Evolutionary conservation across 2,888 invertebrate species (phyloP).

Genomic region (Baronia brevicornis): DNA sequence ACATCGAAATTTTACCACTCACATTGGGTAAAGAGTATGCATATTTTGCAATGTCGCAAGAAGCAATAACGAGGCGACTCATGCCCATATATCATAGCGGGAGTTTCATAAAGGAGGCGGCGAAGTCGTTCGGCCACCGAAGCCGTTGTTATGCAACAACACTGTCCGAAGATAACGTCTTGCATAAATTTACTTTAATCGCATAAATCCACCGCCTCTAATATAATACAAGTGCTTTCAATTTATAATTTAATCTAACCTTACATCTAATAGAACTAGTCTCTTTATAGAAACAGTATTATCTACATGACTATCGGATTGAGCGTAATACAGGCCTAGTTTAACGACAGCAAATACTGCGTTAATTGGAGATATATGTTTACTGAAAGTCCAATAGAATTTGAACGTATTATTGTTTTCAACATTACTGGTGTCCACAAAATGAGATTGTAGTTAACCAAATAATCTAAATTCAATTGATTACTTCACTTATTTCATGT

Average conservation of each 20-base stretch:
- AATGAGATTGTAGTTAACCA: too few species aligned
- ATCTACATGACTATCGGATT: slow-evolving; percentile 10
- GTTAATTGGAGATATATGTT: slow-evolving; percentile 56
- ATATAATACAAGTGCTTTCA: slow-evolving; percentile 47
- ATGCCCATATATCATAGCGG: slow-evolving; percentile 60
- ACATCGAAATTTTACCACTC: slow-evolving; percentile 12
- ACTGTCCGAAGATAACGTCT: slow-evolving; percentile 69
- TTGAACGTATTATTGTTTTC: slow-evolving; percentile 42
- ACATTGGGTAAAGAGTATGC: slow-evolving; percentile 39
- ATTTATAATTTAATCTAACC: slow-evolving; percentile 12
- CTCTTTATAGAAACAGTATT: too few species aligned
- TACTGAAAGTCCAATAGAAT: slow-evolving; percentile 40
- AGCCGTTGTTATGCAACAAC: slow-evolving; percentile 69
- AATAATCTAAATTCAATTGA: too few species aligned
- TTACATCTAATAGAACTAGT: not conserved
- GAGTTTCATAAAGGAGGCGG: slow-evolving; percentile 64
- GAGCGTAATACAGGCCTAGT: slow-evolving; percentile 21
- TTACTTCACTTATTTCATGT: too few species aligned
- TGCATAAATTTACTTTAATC: slow-evolving; percentile 71
- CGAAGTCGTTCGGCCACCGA: slow-evolving; percentile 56
- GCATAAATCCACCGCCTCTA: slow-evolving; percentile 61
- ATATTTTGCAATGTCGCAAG: slow-evolving; percentile 41
- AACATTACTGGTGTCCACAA: too few species aligned
- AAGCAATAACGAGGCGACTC: slow-evolving; percentile 63
- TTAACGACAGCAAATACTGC: slow-evolving; percentile 44